Base-by-base conservation (phyloP, 2,888 invertebrate genomes). In the Nematopogon swammerdamellus region DNA sequence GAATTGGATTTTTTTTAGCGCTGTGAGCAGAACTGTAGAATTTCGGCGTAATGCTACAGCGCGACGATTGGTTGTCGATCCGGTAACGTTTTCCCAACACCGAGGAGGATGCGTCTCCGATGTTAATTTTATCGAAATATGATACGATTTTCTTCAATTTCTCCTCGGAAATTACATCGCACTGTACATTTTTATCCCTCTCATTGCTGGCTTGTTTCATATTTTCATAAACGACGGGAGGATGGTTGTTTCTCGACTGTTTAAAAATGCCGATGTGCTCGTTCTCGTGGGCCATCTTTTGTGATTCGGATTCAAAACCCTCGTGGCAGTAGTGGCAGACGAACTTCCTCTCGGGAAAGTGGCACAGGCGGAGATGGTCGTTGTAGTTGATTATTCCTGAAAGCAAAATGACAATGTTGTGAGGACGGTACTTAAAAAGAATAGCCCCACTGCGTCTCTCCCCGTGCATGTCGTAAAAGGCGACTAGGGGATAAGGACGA, bases 321-420 rank as follows among this genome's bases (percentile, higher is more conserved):
- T 75, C 76, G 54, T 77, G 77, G 55, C 77, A 77, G 56, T 74
- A 77, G 50, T 70, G 69, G 46, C 77, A 77, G 48, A 64, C 50
- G 55, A 51, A 63, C 47, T 67, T 70, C 6, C 68, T 64, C 1
- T 69, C 68, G 1, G 61, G 52, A 51, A 76, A 77, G 51, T 77
- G 77, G 50, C 68, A 68, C 0, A 76, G 59, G 53, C 76, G 76
- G 0, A 77, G 57, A 18, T 77, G 77, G 47, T 77, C 76, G 49
- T 77, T 77, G 63, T 77, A 77, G 56, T 76, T 77, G 36, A 77
- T 76, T 46, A 77, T 76, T 0, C 77, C 77, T 77, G 61, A 1
- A 43, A 36, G 18, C 11, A 47, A 19, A 16, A 0, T n/a, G n/a
- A n/a, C 1, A 36, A 18, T 14, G 11, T 1, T 29, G 10, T 18